Conservation (phyloP, 2,113 vertebrate species). For the Merops nubicus region DNA sequence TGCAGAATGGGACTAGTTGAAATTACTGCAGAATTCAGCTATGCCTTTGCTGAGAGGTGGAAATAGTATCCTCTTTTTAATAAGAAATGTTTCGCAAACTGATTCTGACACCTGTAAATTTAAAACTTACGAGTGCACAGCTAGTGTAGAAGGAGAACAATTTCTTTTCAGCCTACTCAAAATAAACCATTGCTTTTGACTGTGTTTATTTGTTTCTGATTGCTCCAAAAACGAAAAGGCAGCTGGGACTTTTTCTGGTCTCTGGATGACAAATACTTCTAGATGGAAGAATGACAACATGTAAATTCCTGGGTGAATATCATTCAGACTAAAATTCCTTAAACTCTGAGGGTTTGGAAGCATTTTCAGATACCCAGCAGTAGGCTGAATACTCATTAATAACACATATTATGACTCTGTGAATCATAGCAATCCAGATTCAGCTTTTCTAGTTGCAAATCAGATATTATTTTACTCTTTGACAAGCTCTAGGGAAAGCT, state of each 20-base stretch:
- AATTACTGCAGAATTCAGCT: background rate
- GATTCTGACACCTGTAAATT: background rate
- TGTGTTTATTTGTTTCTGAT: background rate
- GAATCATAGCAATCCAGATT: background rate
- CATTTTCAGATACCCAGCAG: background rate
- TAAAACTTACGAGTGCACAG: background rate
- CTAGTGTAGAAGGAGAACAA: background rate
- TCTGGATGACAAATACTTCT: background rate
- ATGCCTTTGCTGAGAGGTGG: background rate
- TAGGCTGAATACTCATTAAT: background rate
- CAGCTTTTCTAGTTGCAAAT: background rate
- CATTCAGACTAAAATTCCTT: background rate
- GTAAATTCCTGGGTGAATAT: background rate
- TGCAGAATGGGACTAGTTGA: background rate
- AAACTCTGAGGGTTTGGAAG: background rate
- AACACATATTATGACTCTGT: background rate
- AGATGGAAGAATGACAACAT: background rate
- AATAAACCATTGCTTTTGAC: background rate
- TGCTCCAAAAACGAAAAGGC: background rate
- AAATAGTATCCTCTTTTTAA: background rate
- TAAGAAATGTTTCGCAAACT: background rate
- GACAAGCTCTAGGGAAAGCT: background rate
- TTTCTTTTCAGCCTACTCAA: background rate
- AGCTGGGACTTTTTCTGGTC: background rate
- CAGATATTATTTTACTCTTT: constrained; percentile 18